Evolutionary conservation across 2,113 vertebrate genomes (phyloP).

Genomic region (Australoheros scitulus): DNA sequence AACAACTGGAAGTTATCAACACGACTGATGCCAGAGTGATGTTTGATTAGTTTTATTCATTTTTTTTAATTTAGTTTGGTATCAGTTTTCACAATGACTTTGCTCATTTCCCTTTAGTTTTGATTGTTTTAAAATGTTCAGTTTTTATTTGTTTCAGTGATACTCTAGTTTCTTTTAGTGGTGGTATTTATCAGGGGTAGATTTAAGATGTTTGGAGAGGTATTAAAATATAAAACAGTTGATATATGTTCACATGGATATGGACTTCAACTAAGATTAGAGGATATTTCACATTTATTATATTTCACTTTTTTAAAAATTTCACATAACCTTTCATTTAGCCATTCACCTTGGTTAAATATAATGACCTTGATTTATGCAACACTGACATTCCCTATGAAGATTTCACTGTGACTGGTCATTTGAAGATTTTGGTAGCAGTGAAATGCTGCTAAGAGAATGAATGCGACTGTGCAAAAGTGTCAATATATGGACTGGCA

Average conservation of each 20-base stretch:
- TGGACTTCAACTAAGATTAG: background rate
- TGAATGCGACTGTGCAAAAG: background rate
- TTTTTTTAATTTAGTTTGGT: background rate
- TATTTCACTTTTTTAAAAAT: background rate
- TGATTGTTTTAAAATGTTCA: background rate
- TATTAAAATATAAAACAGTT: background rate
- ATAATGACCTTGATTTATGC: too few species aligned
- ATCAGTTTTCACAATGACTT: background rate
- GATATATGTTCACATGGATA: background rate
- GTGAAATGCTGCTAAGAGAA: background rate
- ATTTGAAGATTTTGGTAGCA: slow-evolving; percentile 14
- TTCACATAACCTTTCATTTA: too few species aligned
- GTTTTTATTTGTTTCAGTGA: background rate
- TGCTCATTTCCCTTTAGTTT: background rate
- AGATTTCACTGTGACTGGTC: slow-evolving; percentile 19
- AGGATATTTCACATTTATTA: background rate
- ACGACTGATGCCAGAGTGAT: background rate
- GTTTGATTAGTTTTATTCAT: background rate
- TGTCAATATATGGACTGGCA: background rate
- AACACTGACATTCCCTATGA: too few species aligned
- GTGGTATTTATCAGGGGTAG: too few species aligned
- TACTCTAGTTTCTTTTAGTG: background rate
- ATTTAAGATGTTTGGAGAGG: too few species aligned
- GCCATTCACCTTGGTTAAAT: too few species aligned
- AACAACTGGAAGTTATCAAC: background rate